Conservation (phyloP, 2,797 vertebrate genomes). For the Cirrhinus mrigala region DNA sequence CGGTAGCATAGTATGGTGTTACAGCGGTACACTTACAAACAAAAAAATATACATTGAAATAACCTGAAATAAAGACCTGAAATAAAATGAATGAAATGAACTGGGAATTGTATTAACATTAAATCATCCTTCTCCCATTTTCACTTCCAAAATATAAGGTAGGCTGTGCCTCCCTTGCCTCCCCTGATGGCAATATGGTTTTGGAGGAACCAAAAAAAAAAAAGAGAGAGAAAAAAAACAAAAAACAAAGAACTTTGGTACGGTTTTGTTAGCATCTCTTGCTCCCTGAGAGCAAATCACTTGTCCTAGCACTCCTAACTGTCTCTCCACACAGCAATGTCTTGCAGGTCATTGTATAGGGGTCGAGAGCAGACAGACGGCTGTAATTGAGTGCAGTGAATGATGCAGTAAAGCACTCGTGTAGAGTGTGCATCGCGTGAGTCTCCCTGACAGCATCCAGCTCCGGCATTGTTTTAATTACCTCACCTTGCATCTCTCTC, state of each 20-base stretch:
- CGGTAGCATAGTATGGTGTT: no score
- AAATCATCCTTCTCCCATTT: no score
- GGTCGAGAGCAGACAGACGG: constrained; percentile 55
- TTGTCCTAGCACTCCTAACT: constrained; percentile 46
- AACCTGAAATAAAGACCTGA: no score
- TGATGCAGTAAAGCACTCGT: constrained; percentile 60
- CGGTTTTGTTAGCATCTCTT: constrained; percentile 25
- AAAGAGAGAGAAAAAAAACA: background rate
- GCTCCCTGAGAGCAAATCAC: constrained; percentile 53
- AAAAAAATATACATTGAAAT: no score
- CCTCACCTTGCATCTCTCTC: constrained; percentile 48
- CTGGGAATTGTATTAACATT: no score
- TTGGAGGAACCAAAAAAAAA: background rate
- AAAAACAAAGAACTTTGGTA: background rate
- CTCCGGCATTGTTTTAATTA: constrained; percentile 61
- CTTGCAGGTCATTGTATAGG: constrained; percentile 54
- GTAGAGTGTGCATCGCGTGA: constrained; percentile 50
- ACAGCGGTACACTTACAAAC: no score
- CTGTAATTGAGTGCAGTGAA: constrained; percentile 63
- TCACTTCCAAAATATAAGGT: no score
- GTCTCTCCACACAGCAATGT: constrained; percentile 48
- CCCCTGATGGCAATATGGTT: background rate
- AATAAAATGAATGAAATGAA: no score
- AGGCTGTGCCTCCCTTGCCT: no score
- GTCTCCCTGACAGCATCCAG: constrained; percentile 55